Evolutionary conservation across 2,888 invertebrate species (phyloP), one percentile per base, ranked within the genome.

Genomic region (Trichogramma dendrolimi): DNA sequence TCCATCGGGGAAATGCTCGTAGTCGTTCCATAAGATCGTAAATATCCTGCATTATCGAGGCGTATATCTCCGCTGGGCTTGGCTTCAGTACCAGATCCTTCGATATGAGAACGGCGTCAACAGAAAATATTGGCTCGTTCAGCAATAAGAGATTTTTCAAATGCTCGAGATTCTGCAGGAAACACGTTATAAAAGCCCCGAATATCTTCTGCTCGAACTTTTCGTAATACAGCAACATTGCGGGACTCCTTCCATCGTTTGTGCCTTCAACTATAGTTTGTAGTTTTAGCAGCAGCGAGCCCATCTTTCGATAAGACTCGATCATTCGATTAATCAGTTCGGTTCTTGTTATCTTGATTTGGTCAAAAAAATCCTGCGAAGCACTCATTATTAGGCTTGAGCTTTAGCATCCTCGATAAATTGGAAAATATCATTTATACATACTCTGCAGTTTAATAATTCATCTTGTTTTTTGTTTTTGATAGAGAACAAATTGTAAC

Each of bases 151-250:
- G 82, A 1, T 80, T 77, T 67, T 88, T 86, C 72, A 91, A 90
- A 40, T 82, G 80, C 70, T 88, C 85, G 63, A 95, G 78, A 75
- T 94, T 95, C 63, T 83, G 84, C 42, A 68, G 40, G 38, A 76
- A 69, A 55, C 75, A 78, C 85, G 81, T 82, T 48, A 86, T 80
- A 14, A 92, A 81, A 5, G 86, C 83, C 27, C 83, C 81, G 74
- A 89, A 93, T 27, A 93, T 86, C 77, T 88, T 88, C 71, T 84
- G 85, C 76, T 95, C 95, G 90, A 94, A 95, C 76, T 84, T 85
- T 0, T 84, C 81, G 73, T 95, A 96, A 75, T 92, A 93, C 1
- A 87, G 81, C 4, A 81, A 81, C 89, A 96, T 91, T 65, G 87
- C 85, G 0, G 83, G 77, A 0, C 89, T 89, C 57, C 81, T 82